Conservation (phyloP, 2,888 invertebrate species). For the Agriopis aurantiaria region DNA sequence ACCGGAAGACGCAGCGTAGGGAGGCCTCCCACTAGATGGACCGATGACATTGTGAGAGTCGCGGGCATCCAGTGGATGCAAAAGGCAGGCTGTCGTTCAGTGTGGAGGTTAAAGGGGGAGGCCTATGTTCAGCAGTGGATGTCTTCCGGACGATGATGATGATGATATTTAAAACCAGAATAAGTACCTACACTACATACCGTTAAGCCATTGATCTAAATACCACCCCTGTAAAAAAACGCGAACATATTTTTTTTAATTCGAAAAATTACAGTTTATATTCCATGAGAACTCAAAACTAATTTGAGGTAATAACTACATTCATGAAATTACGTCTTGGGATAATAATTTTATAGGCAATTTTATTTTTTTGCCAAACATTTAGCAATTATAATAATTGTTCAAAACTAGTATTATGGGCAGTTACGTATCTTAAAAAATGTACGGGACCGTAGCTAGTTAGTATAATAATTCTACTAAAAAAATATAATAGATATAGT, state of each 20-base stretch:
- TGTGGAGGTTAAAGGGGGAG: too few species aligned
- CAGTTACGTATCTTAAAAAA: background rate
- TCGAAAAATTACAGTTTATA: constrained; percentile 13
- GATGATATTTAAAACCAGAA: too few species aligned
- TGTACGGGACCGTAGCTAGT: background rate
- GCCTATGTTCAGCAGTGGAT: too few species aligned
- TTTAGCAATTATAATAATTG: constrained; percentile 27
- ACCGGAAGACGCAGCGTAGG: too few species aligned
- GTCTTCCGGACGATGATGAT: too few species aligned
- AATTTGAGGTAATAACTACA: constrained; percentile 23
- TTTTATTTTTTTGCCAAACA: constrained; percentile 14
- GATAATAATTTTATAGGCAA: constrained; percentile 27
- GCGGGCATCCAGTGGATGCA: too few species aligned
- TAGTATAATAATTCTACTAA: background rate
- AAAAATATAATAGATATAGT: background rate
- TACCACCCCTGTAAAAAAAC: background rate
- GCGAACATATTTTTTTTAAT: constrained; percentile 4
- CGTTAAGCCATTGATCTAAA: too few species aligned
- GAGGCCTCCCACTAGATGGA: too few species aligned
- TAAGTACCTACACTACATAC: too few species aligned
- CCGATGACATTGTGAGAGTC: too few species aligned
- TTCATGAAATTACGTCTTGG: constrained; percentile 1
- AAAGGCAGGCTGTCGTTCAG: too few species aligned
- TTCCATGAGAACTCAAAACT: constrained; percentile 2
- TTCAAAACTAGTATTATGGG: constrained; percentile 6